Evolutionary conservation across 2,888 invertebrate genomes (phyloP).

Genomic region (Tetragonisca angustula): DNA sequence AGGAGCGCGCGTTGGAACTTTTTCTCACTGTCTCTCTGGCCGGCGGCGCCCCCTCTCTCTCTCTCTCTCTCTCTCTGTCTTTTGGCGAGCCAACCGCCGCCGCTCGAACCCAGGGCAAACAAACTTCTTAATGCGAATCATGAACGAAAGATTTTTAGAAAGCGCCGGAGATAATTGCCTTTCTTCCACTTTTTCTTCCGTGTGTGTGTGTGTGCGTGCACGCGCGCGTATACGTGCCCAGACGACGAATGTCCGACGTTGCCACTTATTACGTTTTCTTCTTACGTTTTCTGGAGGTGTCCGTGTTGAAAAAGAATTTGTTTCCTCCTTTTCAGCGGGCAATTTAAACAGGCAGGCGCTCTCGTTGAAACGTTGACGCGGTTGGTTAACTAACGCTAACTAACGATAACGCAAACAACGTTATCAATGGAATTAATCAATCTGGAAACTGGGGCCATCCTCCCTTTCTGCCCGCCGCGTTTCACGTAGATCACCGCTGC

Average conservation of each 20-base stretch:
- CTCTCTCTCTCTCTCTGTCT: neutral
- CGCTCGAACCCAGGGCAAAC: neutral
- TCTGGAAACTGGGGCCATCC: neutral
- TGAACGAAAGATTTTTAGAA: neutral
- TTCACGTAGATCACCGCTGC: neutral
- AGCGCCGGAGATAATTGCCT: constrained; percentile 5
- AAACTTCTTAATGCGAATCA: constrained; percentile 22
- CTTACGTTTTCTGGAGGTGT: neutral
- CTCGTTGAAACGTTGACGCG: constrained; percentile 22
- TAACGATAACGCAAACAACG: neutral
- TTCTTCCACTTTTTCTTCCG: no score
- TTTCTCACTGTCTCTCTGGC: neutral
- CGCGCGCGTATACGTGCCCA: neutral
- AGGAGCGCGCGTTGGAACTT: constrained; percentile 4
- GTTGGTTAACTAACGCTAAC: neutral
- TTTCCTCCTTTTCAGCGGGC: neutral
- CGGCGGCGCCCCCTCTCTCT: neutral
- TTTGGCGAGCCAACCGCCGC: neutral
- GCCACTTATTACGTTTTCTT: neutral
- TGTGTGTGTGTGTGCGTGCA: no score
- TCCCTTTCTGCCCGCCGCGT: neutral
- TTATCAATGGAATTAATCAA: constrained; percentile 11
- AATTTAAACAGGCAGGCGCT: neutral
- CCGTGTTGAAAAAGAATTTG: neutral
- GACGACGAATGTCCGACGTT: neutral